Conservation (phyloP, 37 sponge, comb jelly and placozoan species). For the Bolinopsis microptera region DNA sequence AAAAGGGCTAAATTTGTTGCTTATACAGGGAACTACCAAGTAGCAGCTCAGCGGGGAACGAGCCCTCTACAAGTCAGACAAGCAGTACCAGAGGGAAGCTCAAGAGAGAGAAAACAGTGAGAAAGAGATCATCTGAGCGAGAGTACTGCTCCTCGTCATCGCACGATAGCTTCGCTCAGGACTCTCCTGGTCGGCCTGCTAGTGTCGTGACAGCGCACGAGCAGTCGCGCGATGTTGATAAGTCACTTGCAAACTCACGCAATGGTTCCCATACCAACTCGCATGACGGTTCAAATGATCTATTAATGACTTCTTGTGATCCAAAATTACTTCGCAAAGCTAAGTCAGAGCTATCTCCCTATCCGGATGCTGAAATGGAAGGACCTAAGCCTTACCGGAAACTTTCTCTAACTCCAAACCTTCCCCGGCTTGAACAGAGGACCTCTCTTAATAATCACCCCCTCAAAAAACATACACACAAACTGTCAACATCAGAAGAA, state of each 20-base stretch:
- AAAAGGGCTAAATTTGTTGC: too few species aligned
- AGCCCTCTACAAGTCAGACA: not conserved
- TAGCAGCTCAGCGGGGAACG: not conserved
- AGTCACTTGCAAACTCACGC: not conserved
- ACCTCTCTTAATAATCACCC: conserved; percentile 41
- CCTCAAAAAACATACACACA: conserved; percentile 15
- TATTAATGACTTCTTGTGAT: not conserved
- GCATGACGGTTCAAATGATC: not conserved
- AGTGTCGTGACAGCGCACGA: too few species aligned
- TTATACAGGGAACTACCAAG: not conserved
- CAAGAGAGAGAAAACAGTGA: not conserved
- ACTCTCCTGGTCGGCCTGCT: too few species aligned
- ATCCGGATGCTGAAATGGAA: not conserved
- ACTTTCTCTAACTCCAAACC: conserved; percentile 32
- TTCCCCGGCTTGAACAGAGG: conserved; percentile 30
- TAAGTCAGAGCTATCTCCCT: not conserved
- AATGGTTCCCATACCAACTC: not conserved
- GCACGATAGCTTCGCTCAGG: not conserved
- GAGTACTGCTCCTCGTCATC: not conserved
- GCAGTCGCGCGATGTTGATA: not conserved
- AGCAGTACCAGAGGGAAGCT: not conserved
- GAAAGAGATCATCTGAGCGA: not conserved
- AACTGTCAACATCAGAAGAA: conserved; percentile 56
- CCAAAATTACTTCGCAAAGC: not conserved
- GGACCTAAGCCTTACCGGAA: not conserved